Evolutionary conservation across 2,888 invertebrate species (phyloP).

Genomic region (Ctena decussata): DNA sequence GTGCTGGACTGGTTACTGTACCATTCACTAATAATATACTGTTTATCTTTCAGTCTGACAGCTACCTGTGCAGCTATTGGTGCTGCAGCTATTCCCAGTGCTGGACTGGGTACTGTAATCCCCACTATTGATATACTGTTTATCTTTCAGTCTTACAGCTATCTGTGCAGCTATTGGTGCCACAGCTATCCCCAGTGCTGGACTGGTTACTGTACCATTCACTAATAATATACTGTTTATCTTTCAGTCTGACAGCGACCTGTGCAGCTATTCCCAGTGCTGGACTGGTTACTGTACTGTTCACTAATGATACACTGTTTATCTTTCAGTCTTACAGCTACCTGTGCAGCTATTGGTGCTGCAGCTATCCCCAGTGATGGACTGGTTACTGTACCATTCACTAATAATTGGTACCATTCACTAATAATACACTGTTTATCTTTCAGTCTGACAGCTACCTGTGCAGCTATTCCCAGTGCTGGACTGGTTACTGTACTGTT

Average conservation of each 20-base stretch:
- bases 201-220: constrained; percentile 91
- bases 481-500: constrained; percentile 91
- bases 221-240: no score
- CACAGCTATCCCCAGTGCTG: constrained; percentile 90
- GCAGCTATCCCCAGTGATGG: constrained; percentile 91
- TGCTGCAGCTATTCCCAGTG: constrained; percentile 90
- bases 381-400: no score
- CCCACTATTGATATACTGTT: no score
- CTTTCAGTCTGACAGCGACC: constrained; percentile 89
- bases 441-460: constrained; percentile 89
- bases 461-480: constrained; percentile 91
- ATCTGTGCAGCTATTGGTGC: constrained; percentile 91
- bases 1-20: no score
- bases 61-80: constrained; percentile 91
- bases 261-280: constrained; percentile 91
- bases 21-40: no score
- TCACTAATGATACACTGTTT: no score
- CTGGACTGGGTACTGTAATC: constrained; percentile 91
- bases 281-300: constrained; percentile 91
- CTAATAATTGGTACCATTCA: no score
- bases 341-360: constrained; percentile 90
- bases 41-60: constrained; percentile 88
- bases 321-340: constrained; percentile 89
- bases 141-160: constrained; percentile 89
- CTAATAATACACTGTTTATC: no score